phyloP scores from a whole-genome alignment of 2,113 vertebrate genomes.

The Glareola pratincola region DNA sequence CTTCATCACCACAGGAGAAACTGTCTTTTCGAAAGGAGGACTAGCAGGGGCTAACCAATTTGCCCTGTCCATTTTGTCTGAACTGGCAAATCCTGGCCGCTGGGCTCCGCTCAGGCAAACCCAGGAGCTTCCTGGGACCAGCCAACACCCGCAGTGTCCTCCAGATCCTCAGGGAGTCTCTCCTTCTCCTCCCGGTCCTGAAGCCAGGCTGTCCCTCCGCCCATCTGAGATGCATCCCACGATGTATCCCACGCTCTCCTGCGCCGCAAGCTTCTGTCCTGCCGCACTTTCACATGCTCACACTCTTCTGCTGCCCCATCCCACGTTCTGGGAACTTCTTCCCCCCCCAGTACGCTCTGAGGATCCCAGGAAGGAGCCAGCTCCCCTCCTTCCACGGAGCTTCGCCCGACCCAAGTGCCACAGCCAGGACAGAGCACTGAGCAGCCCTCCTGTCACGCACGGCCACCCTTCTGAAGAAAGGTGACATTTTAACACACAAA shows the following conservation, averaged over 20 bases:
- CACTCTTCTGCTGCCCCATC: background rate
- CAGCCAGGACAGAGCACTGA: background rate
- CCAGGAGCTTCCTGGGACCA: background rate
- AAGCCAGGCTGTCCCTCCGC: background rate
- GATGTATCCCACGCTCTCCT: background rate
- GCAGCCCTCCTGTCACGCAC: background rate
- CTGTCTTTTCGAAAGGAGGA: background rate
- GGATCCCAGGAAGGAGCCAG: background rate
- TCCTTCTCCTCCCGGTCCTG: background rate
- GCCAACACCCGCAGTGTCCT: rapidly evolving
- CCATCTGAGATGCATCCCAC: background rate
- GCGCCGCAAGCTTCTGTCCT: rapidly evolving
- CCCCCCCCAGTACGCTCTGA: background rate
- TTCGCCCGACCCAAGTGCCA: rapidly evolving
- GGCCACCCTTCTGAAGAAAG: rapidly evolving
- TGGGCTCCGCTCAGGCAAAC: background rate
- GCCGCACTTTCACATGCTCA: background rate
- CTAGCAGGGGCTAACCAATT: background rate
- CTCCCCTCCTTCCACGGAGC: background rate
- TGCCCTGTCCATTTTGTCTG: too few species aligned
- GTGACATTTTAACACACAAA: background rate
- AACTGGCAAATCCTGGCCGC: background rate
- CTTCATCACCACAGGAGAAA: background rate
- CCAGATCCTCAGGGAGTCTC: background rate
- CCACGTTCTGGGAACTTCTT: background rate